These are phyloP conservation scores for Pristionchus mayeri DNA, from an alignment of 2,888 invertebrate genomes.

Conservation along the genomic window DNA sequence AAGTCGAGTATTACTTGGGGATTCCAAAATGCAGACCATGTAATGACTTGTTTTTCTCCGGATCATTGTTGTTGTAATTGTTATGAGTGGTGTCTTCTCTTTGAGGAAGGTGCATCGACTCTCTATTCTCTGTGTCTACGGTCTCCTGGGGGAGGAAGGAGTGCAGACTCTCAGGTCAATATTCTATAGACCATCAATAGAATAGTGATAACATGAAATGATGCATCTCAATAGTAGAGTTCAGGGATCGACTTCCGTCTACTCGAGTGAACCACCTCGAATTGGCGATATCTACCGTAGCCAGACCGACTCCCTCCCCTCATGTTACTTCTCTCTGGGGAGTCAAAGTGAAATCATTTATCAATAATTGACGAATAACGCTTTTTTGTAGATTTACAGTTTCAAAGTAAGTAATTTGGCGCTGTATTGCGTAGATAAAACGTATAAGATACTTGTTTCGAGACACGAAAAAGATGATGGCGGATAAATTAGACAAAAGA, in stretches of 20 bases:
- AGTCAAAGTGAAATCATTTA: neutral
- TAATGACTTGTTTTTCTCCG: neutral
- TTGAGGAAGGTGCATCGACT: neutral
- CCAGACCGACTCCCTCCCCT: slow-evolving; percentile 45
- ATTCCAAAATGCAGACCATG: neutral
- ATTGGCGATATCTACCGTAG: slow-evolving; percentile 27
- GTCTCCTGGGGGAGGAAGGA: neutral
- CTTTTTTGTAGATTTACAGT: neutral
- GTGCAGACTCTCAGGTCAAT: neutral
- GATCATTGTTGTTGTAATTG: neutral
- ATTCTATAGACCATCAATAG: no score
- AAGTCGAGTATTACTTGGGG: neutral
- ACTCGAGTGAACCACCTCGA: slow-evolving; percentile 16
- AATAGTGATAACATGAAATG: no score
- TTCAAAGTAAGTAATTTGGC: neutral
- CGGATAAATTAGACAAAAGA: slow-evolving; percentile 18
- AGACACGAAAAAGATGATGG: neutral
- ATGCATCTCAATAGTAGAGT: no score
- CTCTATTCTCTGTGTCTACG: slow-evolving; percentile 2
- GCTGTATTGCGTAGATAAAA: neutral
- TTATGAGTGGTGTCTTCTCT: neutral
- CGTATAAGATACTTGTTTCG: neutral
- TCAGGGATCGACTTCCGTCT: neutral
- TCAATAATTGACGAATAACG: neutral
- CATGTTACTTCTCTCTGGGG: slow-evolving; percentile 44